Evolutionary conservation across 2,888 invertebrate genomes (phyloP).

Genomic region (Cataglyphis altisquamis): DNA sequence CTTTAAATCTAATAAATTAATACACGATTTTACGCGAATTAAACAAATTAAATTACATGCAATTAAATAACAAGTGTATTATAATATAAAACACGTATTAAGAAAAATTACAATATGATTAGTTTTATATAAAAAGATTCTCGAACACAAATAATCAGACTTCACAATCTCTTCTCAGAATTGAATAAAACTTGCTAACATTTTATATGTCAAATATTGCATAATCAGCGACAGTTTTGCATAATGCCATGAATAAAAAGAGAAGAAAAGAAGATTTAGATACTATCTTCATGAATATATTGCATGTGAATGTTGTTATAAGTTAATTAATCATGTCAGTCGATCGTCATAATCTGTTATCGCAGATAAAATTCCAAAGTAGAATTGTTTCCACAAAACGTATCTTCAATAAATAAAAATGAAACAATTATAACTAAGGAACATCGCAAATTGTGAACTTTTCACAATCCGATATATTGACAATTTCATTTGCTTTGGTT

Average conservation of each 20-base stretch:
- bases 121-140: slow-evolving; percentile 5
- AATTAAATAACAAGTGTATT: not conserved
- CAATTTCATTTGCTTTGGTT: slow-evolving; percentile 20
- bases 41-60: not conserved
- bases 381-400: not conserved
- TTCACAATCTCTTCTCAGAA: not conserved
- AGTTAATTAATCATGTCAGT: slow-evolving; percentile 31
- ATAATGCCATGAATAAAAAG: not conserved
- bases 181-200: not conserved
- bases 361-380: not conserved
- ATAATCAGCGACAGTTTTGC: not conserved
- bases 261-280: not conserved
- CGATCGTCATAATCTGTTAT: not conserved
- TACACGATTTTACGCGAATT: not conserved
- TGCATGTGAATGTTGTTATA: slow-evolving; percentile 2
- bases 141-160: not conserved
- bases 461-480: not conserved
- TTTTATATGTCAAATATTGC: slow-evolving; percentile 16
- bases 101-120: not conserved
- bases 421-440: not conserved
- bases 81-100: not conserved
- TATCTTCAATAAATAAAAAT: not conserved
- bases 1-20: slow-evolving; percentile 6
- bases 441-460: not conserved
- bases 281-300: slow-evolving; percentile 17